These are phyloP conservation scores for Cheilosia soror DNA, from an alignment of 2,888 invertebrate genomes.

Conservation along the genomic window DNA sequence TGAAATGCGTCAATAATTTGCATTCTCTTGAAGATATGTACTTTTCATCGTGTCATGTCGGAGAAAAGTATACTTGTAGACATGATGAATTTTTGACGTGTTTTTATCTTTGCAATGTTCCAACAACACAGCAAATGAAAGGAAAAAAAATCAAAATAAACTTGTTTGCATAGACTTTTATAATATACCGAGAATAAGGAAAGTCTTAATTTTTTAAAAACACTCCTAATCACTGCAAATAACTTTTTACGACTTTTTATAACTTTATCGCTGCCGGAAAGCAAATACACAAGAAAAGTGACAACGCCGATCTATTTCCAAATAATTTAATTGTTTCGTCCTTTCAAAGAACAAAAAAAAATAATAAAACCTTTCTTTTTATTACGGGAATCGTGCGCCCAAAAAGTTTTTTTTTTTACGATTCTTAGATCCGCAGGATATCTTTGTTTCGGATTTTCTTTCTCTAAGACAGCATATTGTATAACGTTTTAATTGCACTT, in stretches of 20 bases:
- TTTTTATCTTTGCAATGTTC: neutral
- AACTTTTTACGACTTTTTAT: conserved; percentile 2
- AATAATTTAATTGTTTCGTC: conserved; percentile 12
- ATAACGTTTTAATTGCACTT: conserved; percentile 8
- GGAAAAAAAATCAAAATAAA: neutral
- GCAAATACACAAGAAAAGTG: conserved; percentile 4
- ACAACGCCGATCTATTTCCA: conserved; percentile 2
- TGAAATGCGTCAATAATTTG: conserved; percentile 6
- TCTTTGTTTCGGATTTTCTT: neutral
- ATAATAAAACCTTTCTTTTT: neutral
- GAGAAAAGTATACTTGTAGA: too few species aligned
- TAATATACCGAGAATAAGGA: neutral
- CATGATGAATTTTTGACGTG: too few species aligned
- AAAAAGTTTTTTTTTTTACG: neutral
- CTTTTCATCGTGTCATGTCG: neutral
- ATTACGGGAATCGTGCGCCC: neutral
- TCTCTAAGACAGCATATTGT: conserved; percentile 1
- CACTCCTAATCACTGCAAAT: conserved; percentile 9
- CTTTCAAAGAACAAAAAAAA: neutral
- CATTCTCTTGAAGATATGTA: neutral
- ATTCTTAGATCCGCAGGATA: neutral
- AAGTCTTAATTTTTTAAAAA: neutral
- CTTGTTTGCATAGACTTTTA: neutral
- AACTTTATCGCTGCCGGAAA: conserved; percentile 8
- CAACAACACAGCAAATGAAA: neutral